Evolutionary conservation across 2,797 vertebrate species (phyloP).

Genomic region (Takifugu rubripes): DNA sequence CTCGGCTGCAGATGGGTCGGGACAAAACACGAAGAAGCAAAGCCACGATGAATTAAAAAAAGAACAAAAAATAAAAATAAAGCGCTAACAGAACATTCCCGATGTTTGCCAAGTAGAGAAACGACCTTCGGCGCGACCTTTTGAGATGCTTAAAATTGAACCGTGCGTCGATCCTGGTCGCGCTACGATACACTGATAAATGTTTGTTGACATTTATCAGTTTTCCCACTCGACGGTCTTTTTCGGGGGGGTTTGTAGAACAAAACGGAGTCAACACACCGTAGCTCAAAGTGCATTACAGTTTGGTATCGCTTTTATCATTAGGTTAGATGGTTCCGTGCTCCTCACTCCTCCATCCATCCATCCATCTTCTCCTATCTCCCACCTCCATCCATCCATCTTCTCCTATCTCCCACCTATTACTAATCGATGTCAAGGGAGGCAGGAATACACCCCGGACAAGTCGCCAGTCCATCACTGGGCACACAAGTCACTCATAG

Average conservation of each 20-base stretch:
- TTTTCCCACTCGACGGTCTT: too few relatives aligned
- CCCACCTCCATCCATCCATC: conserved; percentile 17
- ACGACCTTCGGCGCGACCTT: conserved; percentile 25
- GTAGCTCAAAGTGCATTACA: neutral
- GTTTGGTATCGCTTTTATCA: conserved; percentile 11
- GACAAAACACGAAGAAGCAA: conserved; percentile 26
- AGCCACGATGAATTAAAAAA: conserved; percentile 15
- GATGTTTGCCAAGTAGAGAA: conserved; percentile 25
- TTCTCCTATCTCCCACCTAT: conserved; percentile 25
- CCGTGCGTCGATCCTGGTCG: conserved; percentile 3
- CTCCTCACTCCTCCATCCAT: conserved; percentile 41
- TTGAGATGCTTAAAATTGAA: conserved; percentile 20
- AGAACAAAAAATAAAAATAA: neutral
- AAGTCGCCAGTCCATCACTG: too few relatives aligned
- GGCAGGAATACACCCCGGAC: too few relatives aligned
- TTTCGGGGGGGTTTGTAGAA: too few relatives aligned
- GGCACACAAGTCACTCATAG: too few relatives aligned
- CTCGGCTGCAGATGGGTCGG: conserved; percentile 29
- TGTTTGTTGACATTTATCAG: conserved; percentile 18
- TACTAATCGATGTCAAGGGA: conserved; percentile 12
- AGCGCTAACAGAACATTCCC: conserved; percentile 1
- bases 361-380: conserved; percentile 5
- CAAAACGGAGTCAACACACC: too few relatives aligned
- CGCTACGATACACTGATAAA: conserved; percentile 22
- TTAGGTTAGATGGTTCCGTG: conserved; percentile 5